Evolutionary conservation across 2,797 vertebrate species (phyloP).

Genomic region (Avahi laniger): DNA sequence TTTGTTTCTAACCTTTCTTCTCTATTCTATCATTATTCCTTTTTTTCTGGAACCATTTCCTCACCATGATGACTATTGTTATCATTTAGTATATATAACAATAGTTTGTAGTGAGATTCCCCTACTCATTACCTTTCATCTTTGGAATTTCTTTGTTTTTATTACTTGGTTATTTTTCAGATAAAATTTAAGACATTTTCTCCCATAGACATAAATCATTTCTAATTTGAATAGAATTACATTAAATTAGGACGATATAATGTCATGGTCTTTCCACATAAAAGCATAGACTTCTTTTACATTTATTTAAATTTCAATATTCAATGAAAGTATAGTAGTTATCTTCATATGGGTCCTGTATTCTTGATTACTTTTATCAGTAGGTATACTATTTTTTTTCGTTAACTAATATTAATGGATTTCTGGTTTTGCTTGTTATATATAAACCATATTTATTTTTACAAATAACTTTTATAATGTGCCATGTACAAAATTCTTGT

Average conservation of each 20-base stretch:
- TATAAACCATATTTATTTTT: background rate
- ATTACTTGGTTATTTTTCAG: background rate
- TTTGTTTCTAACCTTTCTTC: background rate
- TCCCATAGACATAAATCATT: background rate
- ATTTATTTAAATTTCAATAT: slow-evolving; percentile 8
- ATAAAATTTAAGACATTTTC: background rate
- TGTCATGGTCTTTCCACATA: background rate
- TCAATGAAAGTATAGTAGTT: background rate
- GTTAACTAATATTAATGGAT: background rate
- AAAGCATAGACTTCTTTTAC: background rate
- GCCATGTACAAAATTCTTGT: background rate
- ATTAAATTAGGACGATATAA: background rate
- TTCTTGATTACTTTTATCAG: background rate
- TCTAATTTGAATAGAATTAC: background rate
- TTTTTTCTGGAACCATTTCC: background rate
- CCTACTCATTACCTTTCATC: background rate
- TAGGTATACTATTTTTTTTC: background rate
- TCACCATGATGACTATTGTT: background rate
- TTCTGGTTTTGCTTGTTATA: background rate
- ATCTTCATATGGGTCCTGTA: background rate
- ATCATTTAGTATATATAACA: background rate
- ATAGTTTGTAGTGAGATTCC: background rate
- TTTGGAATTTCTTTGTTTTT: background rate
- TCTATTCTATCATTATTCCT: background rate
- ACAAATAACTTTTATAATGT: background rate